These are phyloP conservation scores for Atta colombica DNA, from an alignment of 1,140 invertebrate genomes.

Conservation along the genomic window DNA sequence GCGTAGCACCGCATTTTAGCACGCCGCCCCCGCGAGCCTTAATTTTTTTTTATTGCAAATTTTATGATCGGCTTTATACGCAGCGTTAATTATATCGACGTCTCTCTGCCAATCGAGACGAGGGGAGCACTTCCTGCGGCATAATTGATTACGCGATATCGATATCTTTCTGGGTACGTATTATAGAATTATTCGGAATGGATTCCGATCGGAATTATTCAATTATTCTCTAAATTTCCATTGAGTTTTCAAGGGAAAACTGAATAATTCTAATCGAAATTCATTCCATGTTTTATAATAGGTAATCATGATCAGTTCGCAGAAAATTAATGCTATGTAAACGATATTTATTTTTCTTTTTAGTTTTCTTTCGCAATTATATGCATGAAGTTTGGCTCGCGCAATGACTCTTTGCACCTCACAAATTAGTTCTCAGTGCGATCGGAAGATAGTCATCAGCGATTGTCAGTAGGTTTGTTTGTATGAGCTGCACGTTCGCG, in stretches of 20 bases:
- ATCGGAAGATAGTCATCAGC: constrained; percentile 32
- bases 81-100: background rate
- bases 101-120: background rate
- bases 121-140: no score
- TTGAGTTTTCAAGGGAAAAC: no score
- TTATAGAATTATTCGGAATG: no score
- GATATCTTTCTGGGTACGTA: background rate
- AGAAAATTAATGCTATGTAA: background rate
- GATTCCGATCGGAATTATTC: no score
- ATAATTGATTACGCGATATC: background rate
- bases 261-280: no score
- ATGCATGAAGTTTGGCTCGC: background rate
- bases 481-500: constrained; percentile 35
- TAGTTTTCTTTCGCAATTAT: background rate
- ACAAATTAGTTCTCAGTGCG: constrained; percentile 17
- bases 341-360: background rate
- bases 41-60: constrained; percentile 19
- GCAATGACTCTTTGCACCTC: constrained; percentile 1
- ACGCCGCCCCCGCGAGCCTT: background rate
- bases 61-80: constrained; percentile 18
- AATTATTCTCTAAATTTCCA: no score
- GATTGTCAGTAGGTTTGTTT: constrained; percentile 37
- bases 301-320: background rate
- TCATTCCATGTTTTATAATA: no score
- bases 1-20: constrained; percentile 34